Base-by-base conservation (phyloP, 2,888 invertebrate genomes). In the Thera obeliscata region DNA sequence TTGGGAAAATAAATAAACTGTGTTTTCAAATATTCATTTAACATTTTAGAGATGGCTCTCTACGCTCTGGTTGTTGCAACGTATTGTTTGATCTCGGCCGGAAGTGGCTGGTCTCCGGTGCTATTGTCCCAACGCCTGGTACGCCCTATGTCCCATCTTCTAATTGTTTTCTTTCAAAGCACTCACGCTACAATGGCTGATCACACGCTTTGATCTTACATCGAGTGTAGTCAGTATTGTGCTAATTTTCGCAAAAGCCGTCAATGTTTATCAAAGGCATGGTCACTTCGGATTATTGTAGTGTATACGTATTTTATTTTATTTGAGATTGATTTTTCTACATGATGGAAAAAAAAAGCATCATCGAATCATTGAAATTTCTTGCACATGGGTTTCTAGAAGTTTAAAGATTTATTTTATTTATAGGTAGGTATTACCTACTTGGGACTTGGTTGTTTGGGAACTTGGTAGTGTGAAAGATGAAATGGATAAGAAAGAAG, bases 91-190 rank as follows among this genome's bases (percentile, higher is more conserved):
- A 90, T 87, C 82, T 76, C 70, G 75, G 71, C 81, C 84, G 93
- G 92, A 91, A 90, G 87, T 84, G 83, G 74, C 78, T 64, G 58
- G 85, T 85, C 82, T 89, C 89, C 88, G 87, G 85, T 61, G 70
- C 81, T 77, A 85, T 88, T 89, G 90, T 91, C 83, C 81, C 69
- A 65, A 22, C 56, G 56, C 22, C 68, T 81, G 84, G 84, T 81
- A 86, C 61, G 83, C 88, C 88, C 88, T 76, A 79, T 74, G 76
- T 71, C 80, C 85, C 90, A 91, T 91, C 86, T 86, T 87, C 89
- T 91, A 89, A 91, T 92, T 92, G 91, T 91, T 91, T 90, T 90
- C 91, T 91, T 91, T 87, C 77, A 74, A 79, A 85, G 85, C 89
- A 88, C 87, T 89, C 84, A 80, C 80, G 81, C 79, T 76, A 91